These are phyloP conservation scores for Scolopax rusticola DNA, from an alignment of 2,797 vertebrate species.

Conservation along the genomic window DNA sequence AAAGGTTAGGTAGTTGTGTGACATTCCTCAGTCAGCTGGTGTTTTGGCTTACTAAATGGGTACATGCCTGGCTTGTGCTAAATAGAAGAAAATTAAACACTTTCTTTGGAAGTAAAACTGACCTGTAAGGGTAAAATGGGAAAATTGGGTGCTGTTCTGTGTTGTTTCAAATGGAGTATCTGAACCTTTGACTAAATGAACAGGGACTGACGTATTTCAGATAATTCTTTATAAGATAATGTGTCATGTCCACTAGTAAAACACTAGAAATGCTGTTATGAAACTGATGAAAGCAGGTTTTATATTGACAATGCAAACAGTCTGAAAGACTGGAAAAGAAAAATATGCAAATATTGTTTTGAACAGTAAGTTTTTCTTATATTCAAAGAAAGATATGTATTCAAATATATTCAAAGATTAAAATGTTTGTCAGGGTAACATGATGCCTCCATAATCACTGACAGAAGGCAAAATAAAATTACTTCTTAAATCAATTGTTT, in stretches of 20 bases:
- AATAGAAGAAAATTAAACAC: not conserved
- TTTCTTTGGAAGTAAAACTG: not conserved
- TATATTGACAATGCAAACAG: not conserved
- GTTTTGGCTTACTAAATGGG: not conserved
- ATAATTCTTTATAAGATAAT: not conserved
- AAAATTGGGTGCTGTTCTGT: not conserved
- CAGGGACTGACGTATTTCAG: not conserved
- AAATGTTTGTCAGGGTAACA: not conserved
- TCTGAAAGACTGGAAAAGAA: not conserved
- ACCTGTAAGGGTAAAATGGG: not conserved
- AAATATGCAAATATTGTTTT: not conserved
- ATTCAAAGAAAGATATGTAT: not conserved
- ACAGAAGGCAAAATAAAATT: not conserved
- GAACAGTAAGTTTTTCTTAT: not conserved
- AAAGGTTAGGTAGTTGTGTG: not conserved
- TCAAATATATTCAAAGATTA: not conserved
- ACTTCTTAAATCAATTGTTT: rapidly evolving
- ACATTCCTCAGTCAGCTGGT: not conserved
- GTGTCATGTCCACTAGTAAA: not conserved
- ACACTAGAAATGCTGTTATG: not conserved
- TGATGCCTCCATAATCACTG: not conserved
- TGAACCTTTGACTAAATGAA: not conserved
- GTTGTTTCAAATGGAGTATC: not conserved
- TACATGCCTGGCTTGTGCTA: not conserved
- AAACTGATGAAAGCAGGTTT: not conserved